Percentiles rank a stretch among this genome's conserved stretches.
Evolutionary conservation across 2,113 vertebrate species (phyloP).

Genomic region (Ia io): DNA sequence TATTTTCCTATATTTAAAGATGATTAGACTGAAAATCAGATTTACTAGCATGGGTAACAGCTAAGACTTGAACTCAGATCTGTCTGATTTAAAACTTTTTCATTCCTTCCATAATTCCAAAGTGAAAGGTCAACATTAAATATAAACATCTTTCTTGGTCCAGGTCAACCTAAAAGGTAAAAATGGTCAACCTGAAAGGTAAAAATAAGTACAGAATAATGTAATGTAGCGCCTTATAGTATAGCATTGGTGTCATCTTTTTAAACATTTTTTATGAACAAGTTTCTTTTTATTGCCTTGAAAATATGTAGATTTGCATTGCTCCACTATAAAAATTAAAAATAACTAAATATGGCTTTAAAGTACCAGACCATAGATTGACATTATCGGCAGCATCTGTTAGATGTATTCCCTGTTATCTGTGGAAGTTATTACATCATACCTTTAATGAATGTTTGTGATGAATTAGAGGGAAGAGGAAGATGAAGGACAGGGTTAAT

Average conservation of each 20-base stretch:
- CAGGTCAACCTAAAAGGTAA: neutral
- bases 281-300: conserved; percentile 5
- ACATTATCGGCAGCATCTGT: neutral
- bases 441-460: conserved; percentile 2
- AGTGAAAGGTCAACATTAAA: neutral
- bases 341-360: neutral
- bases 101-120: conserved; percentile 11
- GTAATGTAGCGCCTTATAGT: neutral
- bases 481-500: conserved; percentile 3
- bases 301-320: conserved; percentile 41
- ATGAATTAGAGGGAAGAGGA: neutral
- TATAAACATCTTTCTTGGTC: too few species aligned
- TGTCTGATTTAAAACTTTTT: neutral
- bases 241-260: conserved; percentile 21
- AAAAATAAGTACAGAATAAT: conserved; percentile 1
- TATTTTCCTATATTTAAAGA: neutral
- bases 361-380: neutral
- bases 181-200: neutral
- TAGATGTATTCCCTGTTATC: neutral
- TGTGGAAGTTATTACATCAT: conserved; percentile 12
- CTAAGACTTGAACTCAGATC: neutral
- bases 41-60: neutral
- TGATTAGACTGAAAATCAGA: conserved; percentile 16
- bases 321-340: neutral
- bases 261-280: conserved; percentile 11